Evolutionary conservation across 2,888 invertebrate species (phyloP).

Genomic region (Tromatobia lineatoria): DNA sequence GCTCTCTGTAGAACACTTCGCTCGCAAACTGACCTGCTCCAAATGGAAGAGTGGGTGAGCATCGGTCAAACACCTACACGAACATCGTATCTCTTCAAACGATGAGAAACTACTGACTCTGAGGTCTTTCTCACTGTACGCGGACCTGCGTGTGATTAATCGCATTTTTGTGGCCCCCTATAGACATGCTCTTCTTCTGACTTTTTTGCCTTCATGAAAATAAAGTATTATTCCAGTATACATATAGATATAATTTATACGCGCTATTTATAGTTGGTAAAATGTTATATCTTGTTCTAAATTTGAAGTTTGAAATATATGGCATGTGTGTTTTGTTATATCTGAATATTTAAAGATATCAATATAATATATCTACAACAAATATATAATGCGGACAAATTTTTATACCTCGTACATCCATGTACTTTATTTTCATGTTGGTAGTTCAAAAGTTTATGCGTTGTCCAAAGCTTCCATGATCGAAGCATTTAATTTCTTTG

Average conservation of each 20-base stretch:
- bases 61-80: conserved; percentile 59
- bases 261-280: no score
- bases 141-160: conserved; percentile 42
- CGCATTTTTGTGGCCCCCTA: conserved; percentile 1
- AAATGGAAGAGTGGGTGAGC: conserved; percentile 63
- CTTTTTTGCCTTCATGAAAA: background rate
- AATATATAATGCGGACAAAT: no score
- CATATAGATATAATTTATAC: no score
- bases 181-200: background rate
- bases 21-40: conserved; percentile 64
- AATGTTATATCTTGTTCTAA: no score
- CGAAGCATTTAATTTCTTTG: background rate
- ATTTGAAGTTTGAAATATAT: no score
- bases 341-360: no score
- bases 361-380: no score
- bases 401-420: no score
- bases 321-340: no score
- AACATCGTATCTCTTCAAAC: conserved; percentile 26
- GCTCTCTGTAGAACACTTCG: background rate
- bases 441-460: background rate
- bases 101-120: conserved; percentile 51
- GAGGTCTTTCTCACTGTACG: conserved; percentile 7
- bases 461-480: background rate
- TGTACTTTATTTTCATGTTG: background rate
- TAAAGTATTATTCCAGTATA: background rate